phyloP scores from a whole-genome alignment of 1,140 invertebrate genomes.

The Pachypeltis micranthus region DNA sequence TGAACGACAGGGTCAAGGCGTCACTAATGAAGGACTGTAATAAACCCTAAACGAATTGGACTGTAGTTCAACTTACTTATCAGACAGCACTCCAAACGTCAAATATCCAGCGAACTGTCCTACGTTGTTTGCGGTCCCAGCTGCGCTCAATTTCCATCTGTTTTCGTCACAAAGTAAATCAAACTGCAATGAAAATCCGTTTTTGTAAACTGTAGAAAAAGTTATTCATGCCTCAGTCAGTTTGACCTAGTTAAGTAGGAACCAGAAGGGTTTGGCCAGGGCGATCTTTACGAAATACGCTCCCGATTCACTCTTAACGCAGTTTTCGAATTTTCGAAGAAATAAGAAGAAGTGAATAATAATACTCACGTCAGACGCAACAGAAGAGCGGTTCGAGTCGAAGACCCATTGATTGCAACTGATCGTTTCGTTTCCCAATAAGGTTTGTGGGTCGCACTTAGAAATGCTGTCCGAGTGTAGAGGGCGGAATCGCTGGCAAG shows the following conservation, averaged over 20 bases:
- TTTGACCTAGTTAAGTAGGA: too few species aligned
- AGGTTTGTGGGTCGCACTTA: background rate
- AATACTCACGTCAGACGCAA: background rate
- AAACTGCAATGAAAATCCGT: too few species aligned
- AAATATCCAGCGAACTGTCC: conserved; percentile 45
- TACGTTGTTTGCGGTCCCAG: conserved; percentile 48
- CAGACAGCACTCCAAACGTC: conserved; percentile 43
- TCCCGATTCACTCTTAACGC: too few species aligned
- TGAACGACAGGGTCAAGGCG: too few species aligned
- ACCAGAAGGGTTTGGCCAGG: too few species aligned
- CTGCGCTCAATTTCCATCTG: conserved; percentile 47
- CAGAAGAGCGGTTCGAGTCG: background rate
- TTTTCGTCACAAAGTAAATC: conserved; percentile 44
- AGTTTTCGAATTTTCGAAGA: too few species aligned
- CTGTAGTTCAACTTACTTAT: too few species aligned
- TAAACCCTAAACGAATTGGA: too few species aligned
- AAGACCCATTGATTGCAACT: background rate
- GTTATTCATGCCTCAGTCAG: too few species aligned
- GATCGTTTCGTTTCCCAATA: background rate
- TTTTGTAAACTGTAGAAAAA: too few species aligned
- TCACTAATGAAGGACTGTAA: too few species aligned
- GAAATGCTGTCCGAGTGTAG: background rate
- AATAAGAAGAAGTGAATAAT: background rate
- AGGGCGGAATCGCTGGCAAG: background rate
- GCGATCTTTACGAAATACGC: too few species aligned